Conservation (phyloP, 2,888 invertebrate genomes). For the Megastigmus dorsalis region DNA sequence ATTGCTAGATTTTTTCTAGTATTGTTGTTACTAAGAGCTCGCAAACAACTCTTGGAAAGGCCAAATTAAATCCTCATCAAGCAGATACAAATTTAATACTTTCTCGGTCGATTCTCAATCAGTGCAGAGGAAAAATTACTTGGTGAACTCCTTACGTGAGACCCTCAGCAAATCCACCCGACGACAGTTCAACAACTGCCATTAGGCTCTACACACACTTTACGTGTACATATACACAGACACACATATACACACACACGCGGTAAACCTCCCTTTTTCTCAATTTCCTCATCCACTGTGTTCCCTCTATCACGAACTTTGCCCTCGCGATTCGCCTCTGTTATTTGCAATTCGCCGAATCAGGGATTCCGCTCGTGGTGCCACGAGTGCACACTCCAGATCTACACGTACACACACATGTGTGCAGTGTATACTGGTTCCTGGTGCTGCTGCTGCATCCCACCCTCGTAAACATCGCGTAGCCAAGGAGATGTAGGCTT, state of each 20-base stretch:
- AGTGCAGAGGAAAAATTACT: no score
- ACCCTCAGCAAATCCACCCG: no score
- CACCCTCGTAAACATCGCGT: background rate
- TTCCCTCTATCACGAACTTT: background rate
- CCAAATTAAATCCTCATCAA: no score
- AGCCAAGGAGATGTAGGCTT: background rate
- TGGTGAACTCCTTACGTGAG: no score
- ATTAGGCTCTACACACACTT: background rate
- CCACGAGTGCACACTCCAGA: background rate
- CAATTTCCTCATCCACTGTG: no score
- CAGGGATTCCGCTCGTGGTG: constrained; percentile 17
- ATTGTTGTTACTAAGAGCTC: no score
- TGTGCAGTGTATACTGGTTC: background rate
- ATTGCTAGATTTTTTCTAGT: no score
- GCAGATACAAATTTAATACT: no score
- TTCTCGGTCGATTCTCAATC: no score
- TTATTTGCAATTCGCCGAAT: constrained; percentile 24
- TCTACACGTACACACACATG: background rate
- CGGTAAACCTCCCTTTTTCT: background rate
- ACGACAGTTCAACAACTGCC: background rate
- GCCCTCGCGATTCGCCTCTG: background rate
- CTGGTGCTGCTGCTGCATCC: background rate
- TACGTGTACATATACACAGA: no score
- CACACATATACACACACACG: no score
- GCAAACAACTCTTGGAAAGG: no score